Conservation (phyloP, 1,140 invertebrate genomes). For the Diorhabda carinulata region DNA sequence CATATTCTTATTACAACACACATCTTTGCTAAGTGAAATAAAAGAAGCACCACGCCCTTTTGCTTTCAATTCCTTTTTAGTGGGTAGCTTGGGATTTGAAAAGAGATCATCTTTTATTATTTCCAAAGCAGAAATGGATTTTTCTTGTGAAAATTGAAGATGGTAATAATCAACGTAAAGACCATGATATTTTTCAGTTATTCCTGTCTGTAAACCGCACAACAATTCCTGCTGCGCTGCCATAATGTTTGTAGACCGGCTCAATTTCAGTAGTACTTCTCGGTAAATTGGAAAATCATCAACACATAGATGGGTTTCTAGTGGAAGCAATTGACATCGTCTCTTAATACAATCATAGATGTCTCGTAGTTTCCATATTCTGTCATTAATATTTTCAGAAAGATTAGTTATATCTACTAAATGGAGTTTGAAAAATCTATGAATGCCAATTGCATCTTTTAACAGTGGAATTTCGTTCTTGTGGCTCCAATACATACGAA, state of each 20-base stretch:
- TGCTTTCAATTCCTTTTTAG: constrained; percentile 38
- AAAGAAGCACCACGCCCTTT: constrained; percentile 20
- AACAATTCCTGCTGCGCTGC: constrained; percentile 19
- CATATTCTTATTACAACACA: constrained; percentile 21
- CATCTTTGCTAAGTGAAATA: constrained; percentile 9
- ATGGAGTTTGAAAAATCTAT: constrained; percentile 25
- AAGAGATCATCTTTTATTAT: too few species aligned
- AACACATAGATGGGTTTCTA: constrained; percentile 25
- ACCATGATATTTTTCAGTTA: constrained; percentile 17
- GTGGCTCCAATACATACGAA: constrained; percentile 21
- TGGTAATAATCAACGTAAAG: constrained; percentile 40
- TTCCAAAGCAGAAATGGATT: constrained; percentile 41
- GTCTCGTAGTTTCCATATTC: constrained; percentile 19
- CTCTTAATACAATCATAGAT: constrained; percentile 12
- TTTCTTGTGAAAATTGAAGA: constrained; percentile 35
- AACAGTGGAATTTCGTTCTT: constrained; percentile 15
- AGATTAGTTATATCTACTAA: constrained; percentile 16
- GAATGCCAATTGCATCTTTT: constrained; percentile 12
- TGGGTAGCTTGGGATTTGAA: constrained; percentile 39
- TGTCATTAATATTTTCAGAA: constrained; percentile 15
- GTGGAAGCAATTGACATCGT: constrained; percentile 9
- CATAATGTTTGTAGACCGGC: constrained; percentile 19
- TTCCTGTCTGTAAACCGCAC: constrained; percentile 21
- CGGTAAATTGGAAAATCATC: constrained; percentile 35
- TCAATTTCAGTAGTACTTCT: constrained; percentile 34